Conservation (phyloP, 2,888 invertebrate genomes). For the Invenusta paracnida region DNA sequence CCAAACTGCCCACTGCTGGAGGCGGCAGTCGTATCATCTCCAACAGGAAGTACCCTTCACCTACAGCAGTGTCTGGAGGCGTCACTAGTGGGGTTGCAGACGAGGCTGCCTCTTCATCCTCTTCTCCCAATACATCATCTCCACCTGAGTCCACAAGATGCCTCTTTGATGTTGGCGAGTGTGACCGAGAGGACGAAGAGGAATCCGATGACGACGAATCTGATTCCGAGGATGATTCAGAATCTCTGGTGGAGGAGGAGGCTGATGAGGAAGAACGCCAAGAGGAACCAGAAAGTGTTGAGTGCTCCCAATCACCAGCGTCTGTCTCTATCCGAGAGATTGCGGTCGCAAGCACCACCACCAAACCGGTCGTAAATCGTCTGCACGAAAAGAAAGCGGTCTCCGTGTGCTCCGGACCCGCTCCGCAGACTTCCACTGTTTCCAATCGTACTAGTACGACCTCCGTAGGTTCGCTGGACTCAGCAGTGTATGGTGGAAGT, state of each 20-base stretch:
- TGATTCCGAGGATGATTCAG: not conserved
- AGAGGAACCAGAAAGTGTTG: slow-evolving; percentile 6
- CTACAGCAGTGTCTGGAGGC: not conserved
- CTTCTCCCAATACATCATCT: not conserved
- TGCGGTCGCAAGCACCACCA: not conserved
- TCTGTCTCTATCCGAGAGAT: not conserved
- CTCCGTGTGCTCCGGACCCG: not conserved
- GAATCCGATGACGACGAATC: not conserved
- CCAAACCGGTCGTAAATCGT: not conserved
- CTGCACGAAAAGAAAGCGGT: not conserved
- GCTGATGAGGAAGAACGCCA: not conserved
- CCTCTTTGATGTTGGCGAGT: not conserved
- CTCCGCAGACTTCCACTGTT: not conserved
- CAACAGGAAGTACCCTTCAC: not conserved
- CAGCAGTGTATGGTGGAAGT: not conserved
- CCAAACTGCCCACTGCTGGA: not conserved
- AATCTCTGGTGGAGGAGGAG: not conserved
- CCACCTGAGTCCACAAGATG: slow-evolving; percentile 7
- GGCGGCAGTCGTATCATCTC: not conserved
- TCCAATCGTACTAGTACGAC: not conserved
- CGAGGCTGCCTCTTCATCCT: not conserved
- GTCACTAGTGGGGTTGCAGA: not conserved
- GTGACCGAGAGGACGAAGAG: not conserved
- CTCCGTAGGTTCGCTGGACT: not conserved
- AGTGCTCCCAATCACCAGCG: not conserved